Conservation (phyloP, 2,888 invertebrate species). For the Hesperia comma region DNA sequence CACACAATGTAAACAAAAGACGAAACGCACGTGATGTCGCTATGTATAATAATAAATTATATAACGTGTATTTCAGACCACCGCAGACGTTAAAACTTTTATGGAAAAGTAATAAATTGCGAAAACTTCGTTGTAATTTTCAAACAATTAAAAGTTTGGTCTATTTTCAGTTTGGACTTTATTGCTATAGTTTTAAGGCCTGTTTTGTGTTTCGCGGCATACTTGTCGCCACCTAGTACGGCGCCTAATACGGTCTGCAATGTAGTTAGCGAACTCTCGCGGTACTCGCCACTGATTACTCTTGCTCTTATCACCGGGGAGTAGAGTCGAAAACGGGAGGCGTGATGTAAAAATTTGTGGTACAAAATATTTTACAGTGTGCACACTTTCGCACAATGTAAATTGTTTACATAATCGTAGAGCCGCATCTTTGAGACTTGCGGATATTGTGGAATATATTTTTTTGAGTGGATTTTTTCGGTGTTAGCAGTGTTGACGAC, state of each 20-base stretch:
- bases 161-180: conserved; percentile 12
- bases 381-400: conserved; percentile 47
- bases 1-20: conserved; percentile 25
- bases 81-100: conserved; percentile 21
- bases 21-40: conserved; percentile 11
- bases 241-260: conserved; percentile 33
- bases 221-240: conserved; percentile 32
- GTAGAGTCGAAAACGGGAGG: conserved; percentile 29
- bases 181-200: conserved; percentile 5
- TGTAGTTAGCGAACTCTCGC: conserved; percentile 12
- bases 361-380: conserved; percentile 26
- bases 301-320: conserved; percentile 26
- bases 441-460: conserved; percentile 64
- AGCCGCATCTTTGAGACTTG: conserved; percentile 43
- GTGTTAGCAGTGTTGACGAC: conserved; percentile 46
- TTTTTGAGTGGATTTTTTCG: conserved; percentile 57
- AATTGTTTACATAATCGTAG: conserved; percentile 57
- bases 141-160: conserved; percentile 20
- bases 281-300: conserved; percentile 8
- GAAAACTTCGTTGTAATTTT: conserved; percentile 26
- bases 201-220: conserved; percentile 11
- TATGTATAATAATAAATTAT: neutral
- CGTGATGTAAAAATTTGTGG: conserved; percentile 15
- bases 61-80: conserved; percentile 15
- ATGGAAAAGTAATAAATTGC: conserved; percentile 28